Evolutionary conservation across 2,888 invertebrate genomes (phyloP), one percentile per base, ranked within the genome.

Genomic region (Syrista parreyssii): DNA sequence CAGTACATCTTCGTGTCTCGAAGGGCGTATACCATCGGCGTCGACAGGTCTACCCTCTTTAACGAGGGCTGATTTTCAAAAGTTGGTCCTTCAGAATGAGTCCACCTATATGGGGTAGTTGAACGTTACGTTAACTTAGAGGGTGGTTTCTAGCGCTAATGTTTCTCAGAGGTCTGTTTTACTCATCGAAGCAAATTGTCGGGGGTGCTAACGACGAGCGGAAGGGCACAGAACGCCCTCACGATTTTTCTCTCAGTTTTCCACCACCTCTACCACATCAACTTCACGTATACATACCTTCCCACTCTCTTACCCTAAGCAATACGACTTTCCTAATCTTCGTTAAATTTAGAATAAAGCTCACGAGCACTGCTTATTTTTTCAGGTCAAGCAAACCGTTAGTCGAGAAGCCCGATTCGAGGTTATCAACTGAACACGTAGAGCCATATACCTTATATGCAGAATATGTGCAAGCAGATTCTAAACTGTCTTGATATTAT

Each of bases 1-100:
- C 83, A 82, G 83, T 85, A 83, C 84, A 81, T 86, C 85, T 86
- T 83, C 78, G 71, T 32, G 71, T 33, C 23, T 31, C 71, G 33
- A 23, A 79, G 83, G 81, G 80, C 82, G 80, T 81, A 81, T 79
- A 82, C 78, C 81, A 83, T 82, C 82, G 82, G 80, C 81, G 71
- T 71, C 71, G 71, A 71, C 71, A 71, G 71, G 71, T 71, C 71
- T 33, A 33, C 32, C 71, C 71, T 71, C 33, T 31, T 71, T 33
- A 71, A 33, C 71, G 31, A 71, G 71, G 23, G 71, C 12, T 33
- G 71, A 33, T 9, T 71, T 71, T 33, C 31, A 15, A 12, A 71
- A 31, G 71, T 33, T 32, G 33, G 33, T 12, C 33, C 31, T 71
- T 71, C 32, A 33, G 31, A 31, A 12, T 12, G 12, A 31, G 55